Conservation (phyloP, 2,797 vertebrate genomes). For the Poeciliopsis infans region DNA sequence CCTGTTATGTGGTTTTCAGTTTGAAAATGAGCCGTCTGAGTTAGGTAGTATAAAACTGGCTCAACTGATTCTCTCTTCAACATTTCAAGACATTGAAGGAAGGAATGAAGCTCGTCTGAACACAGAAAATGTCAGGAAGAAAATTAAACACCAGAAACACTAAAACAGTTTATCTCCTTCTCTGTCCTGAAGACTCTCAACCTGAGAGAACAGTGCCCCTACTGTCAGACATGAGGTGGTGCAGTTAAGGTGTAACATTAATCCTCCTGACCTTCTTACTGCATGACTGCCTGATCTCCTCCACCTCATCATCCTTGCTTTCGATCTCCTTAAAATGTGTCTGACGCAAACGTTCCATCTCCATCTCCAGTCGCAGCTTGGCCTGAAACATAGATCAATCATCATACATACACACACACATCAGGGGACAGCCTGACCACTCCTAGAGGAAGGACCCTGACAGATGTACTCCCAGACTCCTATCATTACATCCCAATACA, state of each 20-base stretch:
- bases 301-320: constrained; percentile 94
- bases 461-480: background rate
- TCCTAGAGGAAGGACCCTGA: background rate
- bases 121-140: background rate
- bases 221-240: background rate
- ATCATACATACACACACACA: background rate
- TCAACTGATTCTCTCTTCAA: background rate
- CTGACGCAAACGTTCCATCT: constrained; percentile 95
- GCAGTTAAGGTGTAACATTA: background rate
- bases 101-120: background rate
- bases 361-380: constrained; percentile 97
- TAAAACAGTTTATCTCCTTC: background rate
- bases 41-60: background rate
- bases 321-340: constrained; percentile 95
- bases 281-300: constrained; percentile 94
- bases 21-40: no score
- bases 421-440: background rate
- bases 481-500: background rate
- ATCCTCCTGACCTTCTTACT: constrained; percentile 89
- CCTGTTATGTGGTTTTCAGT: no score
- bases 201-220: no score
- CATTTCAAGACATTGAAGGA: background rate
- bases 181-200: background rate
- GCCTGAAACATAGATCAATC: constrained; percentile 72
- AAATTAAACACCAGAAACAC: background rate